phyloP scores from a whole-genome alignment of 2,797 vertebrate species.

The Rhodeus uyekii region DNA sequence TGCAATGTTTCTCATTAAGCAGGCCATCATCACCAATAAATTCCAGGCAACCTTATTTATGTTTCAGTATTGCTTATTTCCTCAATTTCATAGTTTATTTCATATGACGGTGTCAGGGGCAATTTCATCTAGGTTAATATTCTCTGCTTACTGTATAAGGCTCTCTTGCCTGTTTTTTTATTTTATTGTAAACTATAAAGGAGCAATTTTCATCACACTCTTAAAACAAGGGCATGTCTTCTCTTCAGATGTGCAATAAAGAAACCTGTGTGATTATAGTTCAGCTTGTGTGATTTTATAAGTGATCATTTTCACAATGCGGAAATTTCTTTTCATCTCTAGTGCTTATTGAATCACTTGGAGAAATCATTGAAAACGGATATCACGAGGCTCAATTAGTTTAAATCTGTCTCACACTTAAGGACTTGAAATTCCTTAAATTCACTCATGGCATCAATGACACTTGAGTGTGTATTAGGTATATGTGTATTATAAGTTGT shows the following conservation, averaged over 20 bases:
- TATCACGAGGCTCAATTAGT: neutral
- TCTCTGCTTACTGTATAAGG: neutral
- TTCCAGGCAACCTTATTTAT: neutral
- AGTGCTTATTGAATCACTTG: slow-evolving; percentile 8
- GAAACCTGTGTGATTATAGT: neutral
- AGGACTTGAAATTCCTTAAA: neutral
- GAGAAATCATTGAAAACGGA: neutral
- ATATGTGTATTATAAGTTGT: no score
- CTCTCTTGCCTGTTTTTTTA: neutral
- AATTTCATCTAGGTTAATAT: neutral
- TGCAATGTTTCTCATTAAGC: neutral
- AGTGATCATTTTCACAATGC: neutral
- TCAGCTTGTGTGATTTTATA: neutral
- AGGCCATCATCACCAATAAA: neutral
- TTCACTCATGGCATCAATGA: slow-evolving; percentile 5
- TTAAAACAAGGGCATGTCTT: neutral
- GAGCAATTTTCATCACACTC: neutral
- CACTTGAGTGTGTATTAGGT: slow-evolving; percentile 11
- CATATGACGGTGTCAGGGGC: neutral
- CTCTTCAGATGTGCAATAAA: neutral
- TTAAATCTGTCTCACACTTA: neutral
- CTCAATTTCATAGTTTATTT: neutral
- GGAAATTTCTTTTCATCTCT: slow-evolving; percentile 9
- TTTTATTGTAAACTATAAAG: neutral
- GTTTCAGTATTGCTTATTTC: neutral